These are phyloP conservation scores for Sesia bembeciformis DNA, from an alignment of 2,888 invertebrate genomes.

Conservation along the genomic window DNA sequence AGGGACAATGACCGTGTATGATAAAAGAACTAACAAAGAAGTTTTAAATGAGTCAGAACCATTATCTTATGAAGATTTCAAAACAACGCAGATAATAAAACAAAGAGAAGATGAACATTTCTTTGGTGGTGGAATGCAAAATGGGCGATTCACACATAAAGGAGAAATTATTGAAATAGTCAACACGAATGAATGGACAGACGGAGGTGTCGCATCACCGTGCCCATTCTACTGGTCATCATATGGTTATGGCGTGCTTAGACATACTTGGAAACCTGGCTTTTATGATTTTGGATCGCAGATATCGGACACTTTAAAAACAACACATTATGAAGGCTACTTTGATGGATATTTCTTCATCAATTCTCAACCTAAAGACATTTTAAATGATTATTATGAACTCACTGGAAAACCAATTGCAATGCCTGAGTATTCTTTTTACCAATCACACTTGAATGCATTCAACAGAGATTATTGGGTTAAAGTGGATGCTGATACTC, in stretches of 20 bases:
- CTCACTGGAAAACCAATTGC: conserved; percentile 53
- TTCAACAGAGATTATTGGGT: conserved; percentile 68
- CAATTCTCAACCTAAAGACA: conserved; percentile 33
- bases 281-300: conserved; percentile 47
- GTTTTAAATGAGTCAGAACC: conserved; percentile 40
- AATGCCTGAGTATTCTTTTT: conserved; percentile 58
- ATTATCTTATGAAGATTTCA: conserved; percentile 30
- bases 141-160: conserved; percentile 60
- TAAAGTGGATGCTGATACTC: conserved; percentile 27
- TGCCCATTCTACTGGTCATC: conserved; percentile 64
- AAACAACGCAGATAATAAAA: conserved; percentile 33
- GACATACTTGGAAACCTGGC: conserved; percentile 60
- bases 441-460: conserved; percentile 59
- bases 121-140: conserved; percentile 66
- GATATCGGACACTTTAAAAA: conserved; percentile 20
- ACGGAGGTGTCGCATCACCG: conserved; percentile 57
- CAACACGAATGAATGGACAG: conserved; percentile 53
- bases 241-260: conserved; percentile 49
- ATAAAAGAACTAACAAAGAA: conserved; percentile 37
- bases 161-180: conserved; percentile 43
- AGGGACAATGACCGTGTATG: conserved; percentile 40
- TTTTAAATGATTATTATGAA: conserved; percentile 55
- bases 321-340: conserved; percentile 31
- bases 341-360: conserved; percentile 61
- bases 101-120: conserved; percentile 45